A percentile compares a stretch with the other conserved stretches of the same genome.
Conservation (phyloP, 2,797 vertebrate species). For the Parotocinclus haroldoi region DNA sequence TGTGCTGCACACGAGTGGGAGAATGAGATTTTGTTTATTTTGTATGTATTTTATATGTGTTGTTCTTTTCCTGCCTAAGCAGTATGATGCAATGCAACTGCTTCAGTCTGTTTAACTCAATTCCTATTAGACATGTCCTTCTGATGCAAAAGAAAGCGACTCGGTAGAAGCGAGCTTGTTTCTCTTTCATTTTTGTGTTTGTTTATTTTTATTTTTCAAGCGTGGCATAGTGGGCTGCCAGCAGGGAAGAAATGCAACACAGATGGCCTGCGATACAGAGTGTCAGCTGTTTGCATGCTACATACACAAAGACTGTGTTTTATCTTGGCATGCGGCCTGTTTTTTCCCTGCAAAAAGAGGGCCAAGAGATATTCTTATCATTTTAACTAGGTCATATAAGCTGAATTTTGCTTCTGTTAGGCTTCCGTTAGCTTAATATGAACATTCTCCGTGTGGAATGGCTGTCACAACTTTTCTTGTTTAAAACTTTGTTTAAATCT, state of each 20-base stretch:
- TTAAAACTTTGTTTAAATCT: too few species aligned
- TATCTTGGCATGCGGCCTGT: conserved; percentile 46
- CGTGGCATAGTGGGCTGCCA: conserved; percentile 30
- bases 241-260: conserved; percentile 39
- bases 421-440: not conserved
- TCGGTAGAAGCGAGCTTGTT: conserved; percentile 19
- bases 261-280: conserved; percentile 47
- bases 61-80: conserved; percentile 13
- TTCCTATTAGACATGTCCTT: conserved; percentile 31
- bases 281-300: conserved; percentile 48
- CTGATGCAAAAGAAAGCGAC: conserved; percentile 16
- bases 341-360: conserved; percentile 40
- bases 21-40: conserved; percentile 4
- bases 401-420: conserved; percentile 20
- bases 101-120: conserved; percentile 17
- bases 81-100: conserved; percentile 11
- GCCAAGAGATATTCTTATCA: conserved; percentile 41
- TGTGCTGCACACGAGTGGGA: not conserved
- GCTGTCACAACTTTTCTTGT: too few species aligned
- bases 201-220: conserved; percentile 40
- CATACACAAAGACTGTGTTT: conserved; percentile 43
- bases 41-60: conserved; percentile 25
- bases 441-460: not conserved
- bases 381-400: conserved; percentile 40
- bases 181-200: conserved; percentile 33